Conservation (phyloP, 1,140 invertebrate genomes). For the Gonioctena quinquepunctata region DNA sequence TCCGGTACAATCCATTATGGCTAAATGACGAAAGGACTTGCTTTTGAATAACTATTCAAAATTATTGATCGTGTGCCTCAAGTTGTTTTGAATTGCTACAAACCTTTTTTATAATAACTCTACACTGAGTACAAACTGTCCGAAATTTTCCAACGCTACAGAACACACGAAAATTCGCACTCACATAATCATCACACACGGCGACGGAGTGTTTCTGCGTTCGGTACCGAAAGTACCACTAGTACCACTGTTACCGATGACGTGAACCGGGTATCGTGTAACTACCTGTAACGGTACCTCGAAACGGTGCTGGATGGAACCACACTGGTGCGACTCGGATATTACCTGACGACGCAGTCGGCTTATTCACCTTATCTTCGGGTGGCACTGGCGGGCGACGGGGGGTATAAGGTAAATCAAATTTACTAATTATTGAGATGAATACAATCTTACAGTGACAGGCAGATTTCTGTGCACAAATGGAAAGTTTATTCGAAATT, state of each 20-base stretch:
- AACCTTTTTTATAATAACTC: not conserved
- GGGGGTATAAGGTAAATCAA: too few species aligned
- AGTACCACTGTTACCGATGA: not conserved
- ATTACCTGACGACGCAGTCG: not conserved
- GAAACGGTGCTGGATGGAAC: constrained; percentile 27
- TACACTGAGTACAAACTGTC: not conserved
- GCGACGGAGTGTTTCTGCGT: not conserved
- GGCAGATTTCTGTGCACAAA: too few species aligned
- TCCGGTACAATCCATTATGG: too few species aligned
- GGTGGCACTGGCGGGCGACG: not conserved
- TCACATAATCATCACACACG: not conserved
- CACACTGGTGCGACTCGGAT: not conserved
- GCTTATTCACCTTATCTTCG: not conserved
- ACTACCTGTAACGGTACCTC: constrained; percentile 11
- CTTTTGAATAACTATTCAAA: too few species aligned
- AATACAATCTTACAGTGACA: too few species aligned
- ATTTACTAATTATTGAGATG: too few species aligned
- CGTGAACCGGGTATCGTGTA: not conserved
- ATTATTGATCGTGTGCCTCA: too few species aligned
- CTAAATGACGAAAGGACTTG: too few species aligned
- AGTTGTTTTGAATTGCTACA: too few species aligned
- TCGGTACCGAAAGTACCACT: not conserved
- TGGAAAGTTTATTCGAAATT: too few species aligned
- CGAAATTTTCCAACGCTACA: not conserved
- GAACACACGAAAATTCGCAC: not conserved